phyloP scores from a whole-genome alignment of 2,113 vertebrate genomes.

The Callocephalon fimbriatum region DNA sequence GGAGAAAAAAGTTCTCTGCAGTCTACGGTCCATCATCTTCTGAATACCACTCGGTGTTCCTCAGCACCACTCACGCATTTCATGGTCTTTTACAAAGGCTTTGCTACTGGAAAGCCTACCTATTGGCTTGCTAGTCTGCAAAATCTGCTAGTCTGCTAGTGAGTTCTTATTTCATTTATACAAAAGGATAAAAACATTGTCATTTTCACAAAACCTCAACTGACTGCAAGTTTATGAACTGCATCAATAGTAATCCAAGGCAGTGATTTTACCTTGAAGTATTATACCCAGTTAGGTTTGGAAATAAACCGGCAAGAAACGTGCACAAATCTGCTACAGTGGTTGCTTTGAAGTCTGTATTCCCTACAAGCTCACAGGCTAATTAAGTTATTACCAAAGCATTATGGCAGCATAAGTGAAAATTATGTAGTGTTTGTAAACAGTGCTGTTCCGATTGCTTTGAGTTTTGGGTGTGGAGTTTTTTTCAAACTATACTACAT shows the following conservation, averaged over 20 bases:
- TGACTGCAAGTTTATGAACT: background rate
- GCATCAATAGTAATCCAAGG: background rate
- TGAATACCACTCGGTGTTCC: fast-evolving
- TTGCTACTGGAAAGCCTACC: background rate
- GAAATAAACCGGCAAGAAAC: background rate
- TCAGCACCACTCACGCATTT: background rate
- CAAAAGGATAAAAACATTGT: background rate
- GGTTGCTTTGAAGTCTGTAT: background rate
- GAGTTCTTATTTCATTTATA: background rate
- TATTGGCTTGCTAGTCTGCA: background rate
- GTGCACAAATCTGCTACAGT: background rate
- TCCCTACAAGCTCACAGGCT: background rate
- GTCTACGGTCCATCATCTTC: background rate
- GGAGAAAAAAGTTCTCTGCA: background rate
- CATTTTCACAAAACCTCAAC: background rate
- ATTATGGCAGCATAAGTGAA: background rate
- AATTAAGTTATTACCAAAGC: background rate
- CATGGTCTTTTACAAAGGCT: background rate
- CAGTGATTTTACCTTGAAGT: background rate
- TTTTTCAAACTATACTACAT: background rate
- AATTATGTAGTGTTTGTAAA: background rate
- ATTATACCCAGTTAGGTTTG: background rate
- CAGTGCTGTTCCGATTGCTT: slow-evolving; percentile 6
- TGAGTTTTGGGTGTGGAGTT: background rate
- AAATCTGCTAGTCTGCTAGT: background rate